Conservation (phyloP, 2,888 invertebrate genomes). For the Cheilosia scutellata region DNA sequence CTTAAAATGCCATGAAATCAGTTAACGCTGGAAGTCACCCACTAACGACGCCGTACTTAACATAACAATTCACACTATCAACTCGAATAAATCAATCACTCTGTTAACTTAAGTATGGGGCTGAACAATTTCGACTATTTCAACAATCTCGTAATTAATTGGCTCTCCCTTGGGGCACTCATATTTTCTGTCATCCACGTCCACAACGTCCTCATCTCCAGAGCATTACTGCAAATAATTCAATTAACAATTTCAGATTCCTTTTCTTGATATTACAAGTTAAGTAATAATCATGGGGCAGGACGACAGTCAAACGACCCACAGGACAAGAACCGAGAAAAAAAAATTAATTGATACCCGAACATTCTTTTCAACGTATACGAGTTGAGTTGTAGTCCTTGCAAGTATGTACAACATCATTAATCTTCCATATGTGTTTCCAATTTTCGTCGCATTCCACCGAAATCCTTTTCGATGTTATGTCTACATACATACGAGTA, state of each 20-base stretch:
- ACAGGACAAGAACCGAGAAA: constrained; percentile 18
- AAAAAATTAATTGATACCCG: constrained; percentile 66
- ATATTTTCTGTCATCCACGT: constrained; percentile 26
- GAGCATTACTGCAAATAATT: constrained; percentile 65
- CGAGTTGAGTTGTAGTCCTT: constrained; percentile 13
- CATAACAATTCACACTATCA: constrained; percentile 46
- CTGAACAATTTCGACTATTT: constrained; percentile 29
- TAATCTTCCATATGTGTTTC: constrained; percentile 63
- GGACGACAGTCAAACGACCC: constrained; percentile 11
- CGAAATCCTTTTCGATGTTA: constrained; percentile 47
- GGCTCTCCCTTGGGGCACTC: constrained; percentile 16
- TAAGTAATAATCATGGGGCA: constrained; percentile 41
- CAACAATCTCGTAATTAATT: constrained; percentile 64
- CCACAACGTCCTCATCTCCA: constrained; percentile 6
- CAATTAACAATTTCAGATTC: constrained; percentile 61
- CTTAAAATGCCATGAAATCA: background rate
- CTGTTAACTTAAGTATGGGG: constrained; percentile 12
- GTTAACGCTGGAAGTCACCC: constrained; percentile 1
- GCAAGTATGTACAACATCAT: constrained; percentile 49
- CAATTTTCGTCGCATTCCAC: constrained; percentile 50
- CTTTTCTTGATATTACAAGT: constrained; percentile 52
- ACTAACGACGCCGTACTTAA: constrained; percentile 16
- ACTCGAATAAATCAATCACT: constrained; percentile 60
- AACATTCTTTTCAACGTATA: constrained; percentile 62
- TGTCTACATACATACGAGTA: too few relatives aligned